A percentile compares a stretch with the other conserved stretches of the same genome.
Evolutionary conservation across 2,113 vertebrate genomes (phyloP).

Genomic region (Candoia aspera): DNA sequence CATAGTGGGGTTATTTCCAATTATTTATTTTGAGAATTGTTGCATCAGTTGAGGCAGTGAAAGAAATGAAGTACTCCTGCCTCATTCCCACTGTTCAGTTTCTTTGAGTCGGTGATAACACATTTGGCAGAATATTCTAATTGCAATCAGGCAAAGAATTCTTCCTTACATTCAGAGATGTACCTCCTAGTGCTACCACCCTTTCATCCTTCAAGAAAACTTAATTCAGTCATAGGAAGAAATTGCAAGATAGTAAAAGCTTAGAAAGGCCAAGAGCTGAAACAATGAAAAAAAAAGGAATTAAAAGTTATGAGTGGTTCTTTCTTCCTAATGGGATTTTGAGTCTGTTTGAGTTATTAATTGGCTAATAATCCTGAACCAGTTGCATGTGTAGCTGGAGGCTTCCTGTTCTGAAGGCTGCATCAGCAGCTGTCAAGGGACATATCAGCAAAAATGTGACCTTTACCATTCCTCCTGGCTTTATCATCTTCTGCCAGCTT

Average conservation of each 20-base stretch:
- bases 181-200: slow-evolving; percentile 33
- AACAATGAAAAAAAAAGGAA: slow-evolving; percentile 37
- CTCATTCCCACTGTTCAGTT: not conserved
- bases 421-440: slow-evolving; percentile 51
- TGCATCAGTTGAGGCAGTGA: not conserved
- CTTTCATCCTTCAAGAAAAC: slow-evolving; percentile 48
- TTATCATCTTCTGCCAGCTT: slow-evolving; percentile 40
- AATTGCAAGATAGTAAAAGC: slow-evolving; percentile 35
- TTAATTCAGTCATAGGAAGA: slow-evolving; percentile 36
- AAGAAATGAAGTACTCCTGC: not conserved
- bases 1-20: not conserved
- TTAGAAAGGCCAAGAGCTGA: slow-evolving; percentile 38
- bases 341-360: slow-evolving; percentile 60
- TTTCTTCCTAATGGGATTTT: slow-evolving; percentile 49
- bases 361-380: slow-evolving; percentile 44
- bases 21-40: not conserved
- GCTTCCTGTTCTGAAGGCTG: slow-evolving; percentile 51
- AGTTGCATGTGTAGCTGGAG: slow-evolving; percentile 55
- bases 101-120: slow-evolving; percentile 15
- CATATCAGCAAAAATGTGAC: slow-evolving; percentile 55
- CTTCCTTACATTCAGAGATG: slow-evolving; percentile 34
- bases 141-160: slow-evolving; percentile 25
- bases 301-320: slow-evolving; percentile 23
- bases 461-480: slow-evolving; percentile 59
- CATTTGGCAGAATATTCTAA: slow-evolving; percentile 20